Evolutionary conservation across 2,888 invertebrate genomes (phyloP).

Genomic region (Cosmia trapezina): DNA sequence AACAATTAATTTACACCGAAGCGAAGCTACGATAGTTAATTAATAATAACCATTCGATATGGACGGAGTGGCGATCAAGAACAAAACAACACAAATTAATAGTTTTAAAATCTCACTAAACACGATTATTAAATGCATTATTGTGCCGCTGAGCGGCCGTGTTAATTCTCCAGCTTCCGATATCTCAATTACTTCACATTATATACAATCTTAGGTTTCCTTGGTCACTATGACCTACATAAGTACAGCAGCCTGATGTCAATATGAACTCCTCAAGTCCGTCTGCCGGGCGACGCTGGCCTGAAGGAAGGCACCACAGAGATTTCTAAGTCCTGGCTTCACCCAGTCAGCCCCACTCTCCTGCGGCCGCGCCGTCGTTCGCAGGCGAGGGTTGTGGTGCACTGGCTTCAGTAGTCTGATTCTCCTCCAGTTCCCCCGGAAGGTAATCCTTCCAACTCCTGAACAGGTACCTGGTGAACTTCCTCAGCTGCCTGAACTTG

Average conservation of each 20-base stretch:
- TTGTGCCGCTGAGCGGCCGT: constrained; percentile 67
- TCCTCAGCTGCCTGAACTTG: constrained; percentile 96
- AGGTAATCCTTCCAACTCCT: constrained; percentile 98
- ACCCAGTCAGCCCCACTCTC: constrained; percentile 78
- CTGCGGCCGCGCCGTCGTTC: constrained; percentile 66
- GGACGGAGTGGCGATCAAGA: constrained; percentile 78
- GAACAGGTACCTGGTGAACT: constrained; percentile 97
- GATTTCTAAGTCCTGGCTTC: constrained; percentile 22
- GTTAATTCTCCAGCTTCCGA: constrained; percentile 61
- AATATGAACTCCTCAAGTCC: constrained; percentile 33
- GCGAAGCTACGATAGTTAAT: constrained; percentile 61
- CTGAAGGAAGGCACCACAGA: constrained; percentile 32
- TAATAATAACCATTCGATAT: constrained; percentile 61
- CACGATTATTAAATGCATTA: constrained; percentile 82
- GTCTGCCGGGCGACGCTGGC: constrained; percentile 21
- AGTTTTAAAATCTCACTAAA: constrained; percentile 76
- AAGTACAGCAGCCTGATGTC: constrained; percentile 36
- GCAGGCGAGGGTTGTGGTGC: constrained; percentile 50
- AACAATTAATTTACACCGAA: constrained; percentile 61
- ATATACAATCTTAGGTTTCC: constrained; percentile 51
- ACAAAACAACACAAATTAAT: constrained; percentile 67
- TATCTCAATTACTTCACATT: constrained; percentile 40
- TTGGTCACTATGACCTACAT: constrained; percentile 41
- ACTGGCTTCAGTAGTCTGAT: constrained; percentile 48
- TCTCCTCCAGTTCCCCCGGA: constrained; percentile 93